Conservation (phyloP, 2,113 vertebrate species). For the Cyphomyrus plagiostoma region DNA sequence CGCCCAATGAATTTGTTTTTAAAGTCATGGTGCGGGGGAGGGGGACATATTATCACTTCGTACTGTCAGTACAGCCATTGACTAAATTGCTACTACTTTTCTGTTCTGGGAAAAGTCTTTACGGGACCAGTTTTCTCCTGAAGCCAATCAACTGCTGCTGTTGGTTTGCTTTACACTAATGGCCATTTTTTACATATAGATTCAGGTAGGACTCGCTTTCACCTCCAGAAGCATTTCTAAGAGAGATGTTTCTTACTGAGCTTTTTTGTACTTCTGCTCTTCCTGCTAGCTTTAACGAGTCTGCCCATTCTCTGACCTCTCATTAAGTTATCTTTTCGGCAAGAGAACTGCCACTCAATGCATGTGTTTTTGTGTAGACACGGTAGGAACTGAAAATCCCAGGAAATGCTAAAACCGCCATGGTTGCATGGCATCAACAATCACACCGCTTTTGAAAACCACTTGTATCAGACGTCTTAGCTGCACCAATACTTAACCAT, state of each 20-base stretch:
- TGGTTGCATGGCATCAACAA: background rate
- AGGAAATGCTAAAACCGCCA: background rate
- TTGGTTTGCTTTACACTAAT: background rate
- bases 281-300: background rate
- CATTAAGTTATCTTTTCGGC: background rate
- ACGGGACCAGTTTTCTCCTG: background rate
- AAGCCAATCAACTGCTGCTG: background rate
- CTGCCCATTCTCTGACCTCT: background rate
- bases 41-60: background rate
- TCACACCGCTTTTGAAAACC: background rate
- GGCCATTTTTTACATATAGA: background rate
- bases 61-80: background rate
- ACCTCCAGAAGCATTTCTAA: background rate
- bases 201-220: background rate
- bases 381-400: background rate
- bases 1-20: background rate
- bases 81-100: background rate
- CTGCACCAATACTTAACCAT: background rate
- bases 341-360: background rate
- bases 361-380: background rate
- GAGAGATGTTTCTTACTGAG: background rate
- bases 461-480: background rate
- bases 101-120: background rate
- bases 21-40: background rate
- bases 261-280: background rate